Conservation (phyloP, 2,113 vertebrate genomes). For the Gallinago media region DNA sequence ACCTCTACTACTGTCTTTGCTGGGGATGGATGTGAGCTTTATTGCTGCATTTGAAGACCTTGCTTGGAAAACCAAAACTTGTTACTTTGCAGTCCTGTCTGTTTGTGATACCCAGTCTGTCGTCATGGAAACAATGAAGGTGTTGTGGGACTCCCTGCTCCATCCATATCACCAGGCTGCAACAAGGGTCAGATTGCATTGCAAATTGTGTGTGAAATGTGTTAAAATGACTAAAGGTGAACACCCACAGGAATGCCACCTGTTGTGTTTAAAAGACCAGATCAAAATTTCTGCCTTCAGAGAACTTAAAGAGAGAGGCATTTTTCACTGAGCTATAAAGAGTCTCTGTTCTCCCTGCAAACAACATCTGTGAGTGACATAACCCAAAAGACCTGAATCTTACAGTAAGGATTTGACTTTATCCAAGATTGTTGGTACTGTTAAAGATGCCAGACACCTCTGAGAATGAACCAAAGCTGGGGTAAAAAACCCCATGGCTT, state of each 20-base stretch:
- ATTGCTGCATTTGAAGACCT: neutral
- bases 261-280: neutral
- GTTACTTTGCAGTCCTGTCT: neutral
- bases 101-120: neutral
- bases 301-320: neutral
- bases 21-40: neutral
- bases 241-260: neutral
- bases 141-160: neutral
- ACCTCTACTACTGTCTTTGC: neutral
- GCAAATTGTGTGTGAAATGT: neutral
- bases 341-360: neutral
- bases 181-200: neutral
- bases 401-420: neutral
- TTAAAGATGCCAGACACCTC: neutral
- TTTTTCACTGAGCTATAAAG: neutral
- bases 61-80: neutral
- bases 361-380: neutral
- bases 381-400: neutral
- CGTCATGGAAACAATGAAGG: neutral
- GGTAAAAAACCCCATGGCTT: accelerated
- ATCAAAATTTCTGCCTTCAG: neutral
- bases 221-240: neutral
- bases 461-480: neutral
- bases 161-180: neutral
- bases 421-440: neutral